Evolutionary conservation across 1,140 invertebrate genomes (phyloP), one percentile per base, ranked within the genome.

Genomic region (Littorina saxatilis): DNA sequence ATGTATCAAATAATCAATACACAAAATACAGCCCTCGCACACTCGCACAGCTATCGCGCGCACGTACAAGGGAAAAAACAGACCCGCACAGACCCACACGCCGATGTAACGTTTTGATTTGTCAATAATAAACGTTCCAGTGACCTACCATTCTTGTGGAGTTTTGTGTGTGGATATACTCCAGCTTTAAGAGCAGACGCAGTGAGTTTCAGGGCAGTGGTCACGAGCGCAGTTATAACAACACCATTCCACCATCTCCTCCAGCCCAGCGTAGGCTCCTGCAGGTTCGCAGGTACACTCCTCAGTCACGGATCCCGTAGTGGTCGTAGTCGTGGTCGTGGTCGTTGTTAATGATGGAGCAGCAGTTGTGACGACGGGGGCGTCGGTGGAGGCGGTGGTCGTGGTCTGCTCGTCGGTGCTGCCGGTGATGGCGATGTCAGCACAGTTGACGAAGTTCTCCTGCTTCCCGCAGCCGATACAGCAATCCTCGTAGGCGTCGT

Each of bases 361-460:
- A 27, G 35, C 35, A 17, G 66, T 29, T 17, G 66, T 58, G 9
- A 23, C 9, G 7, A 23, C 55, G 32, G 66, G 35, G 11, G 66
- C 39, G 66, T 68, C 23, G 66, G 66, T 32, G 66, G 23, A 32
- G 23, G 11, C 15, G 13, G 66, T 29, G 0, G 17, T 68, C 35
- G 7, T 20, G 9, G 55, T 7, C n/a, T 58, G 9, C 55, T 58
- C 55, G 75, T 61, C 23, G 58, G 7, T 7, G 27, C 9, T 11
- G 58, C 20, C 35, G 2, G 74, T 82, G 50, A 96, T 95, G 15
- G 92, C 85, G 68, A 96, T 93, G 89, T 96, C 95, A 2, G 95
- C 94, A 87, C 95, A 96, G 79, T 94, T 94, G 78, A 94, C 91
- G 87, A 96, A 96, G 7, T 93, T 94, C 90, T 96, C 95, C 2